Percentiles rank a stretch among this genome's conserved stretches.
Evolutionary conservation across 2,113 vertebrate species (phyloP).

Genomic region (Amazona vittata): DNA sequence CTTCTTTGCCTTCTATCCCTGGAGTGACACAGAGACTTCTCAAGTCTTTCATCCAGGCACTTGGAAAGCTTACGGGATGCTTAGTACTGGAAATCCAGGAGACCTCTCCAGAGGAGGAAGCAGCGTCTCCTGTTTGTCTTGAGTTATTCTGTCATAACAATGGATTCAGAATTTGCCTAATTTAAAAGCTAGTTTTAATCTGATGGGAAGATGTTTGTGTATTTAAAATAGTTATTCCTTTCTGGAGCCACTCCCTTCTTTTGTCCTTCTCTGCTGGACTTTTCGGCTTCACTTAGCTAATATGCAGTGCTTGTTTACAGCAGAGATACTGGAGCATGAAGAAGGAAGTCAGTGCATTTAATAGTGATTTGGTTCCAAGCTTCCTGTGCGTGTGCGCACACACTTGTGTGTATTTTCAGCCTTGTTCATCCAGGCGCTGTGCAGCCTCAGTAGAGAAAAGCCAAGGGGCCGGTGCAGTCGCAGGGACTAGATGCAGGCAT

Average conservation of each 20-base stretch:
- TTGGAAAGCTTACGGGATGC: not conserved
- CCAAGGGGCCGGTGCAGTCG: not conserved
- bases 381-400: conserved; percentile 40
- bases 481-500: not conserved
- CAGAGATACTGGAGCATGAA: conserved; percentile 19
- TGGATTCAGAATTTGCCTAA: conserved; percentile 48
- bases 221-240: conserved; percentile 68
- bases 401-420: not conserved
- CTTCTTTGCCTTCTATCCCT: not conserved
- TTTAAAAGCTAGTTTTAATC: conserved; percentile 50
- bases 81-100: conserved; percentile 12
- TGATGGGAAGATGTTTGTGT: conserved; percentile 63
- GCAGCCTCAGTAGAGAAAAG: not conserved
- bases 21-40: not conserved
- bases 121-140: conserved; percentile 56
- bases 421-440: not conserved
- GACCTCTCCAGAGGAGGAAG: conserved; percentile 50
- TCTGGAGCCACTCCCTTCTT: conserved; percentile 55
- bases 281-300: not conserved
- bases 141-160: conserved; percentile 55
- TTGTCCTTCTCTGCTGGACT: conserved; percentile 54
- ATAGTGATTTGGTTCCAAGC: conserved; percentile 1
- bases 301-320: conserved; percentile 22
- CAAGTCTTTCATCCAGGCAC: not conserved
- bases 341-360: conserved; percentile 12